phyloP scores from a whole-genome alignment of 1,140 invertebrate species.

The Mamestra configurata region DNA sequence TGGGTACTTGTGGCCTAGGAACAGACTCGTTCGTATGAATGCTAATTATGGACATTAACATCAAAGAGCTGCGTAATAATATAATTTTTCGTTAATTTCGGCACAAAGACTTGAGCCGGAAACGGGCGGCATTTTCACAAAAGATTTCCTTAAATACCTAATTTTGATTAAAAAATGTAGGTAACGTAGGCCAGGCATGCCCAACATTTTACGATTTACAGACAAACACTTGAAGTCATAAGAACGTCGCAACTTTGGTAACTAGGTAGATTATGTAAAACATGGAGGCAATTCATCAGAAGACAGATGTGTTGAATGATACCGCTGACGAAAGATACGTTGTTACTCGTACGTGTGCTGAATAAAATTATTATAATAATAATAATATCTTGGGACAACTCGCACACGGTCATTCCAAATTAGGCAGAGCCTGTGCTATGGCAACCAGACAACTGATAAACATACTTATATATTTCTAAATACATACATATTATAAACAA shows the following conservation, averaged over 20 bases:
- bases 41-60: slow-evolving; percentile 11
- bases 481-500: no score
- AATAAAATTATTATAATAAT: background rate
- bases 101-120: background rate
- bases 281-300: slow-evolving; percentile 42
- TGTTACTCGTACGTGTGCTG: background rate
- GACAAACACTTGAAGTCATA: background rate
- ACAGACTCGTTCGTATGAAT: background rate
- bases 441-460: no score
- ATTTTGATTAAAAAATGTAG: background rate
- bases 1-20: background rate
- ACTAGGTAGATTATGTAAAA: slow-evolving; percentile 54
- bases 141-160: background rate
- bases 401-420: no score
- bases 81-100: background rate
- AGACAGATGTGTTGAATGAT: slow-evolving; percentile 59
- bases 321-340: background rate
- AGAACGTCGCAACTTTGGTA: slow-evolving; percentile 34
- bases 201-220: background rate
- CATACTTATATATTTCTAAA: no score
- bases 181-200: background rate
- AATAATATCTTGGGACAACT: no score
- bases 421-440: no score
- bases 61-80: background rate
- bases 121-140: background rate